Conservation (phyloP, 2,888 invertebrate species). For the Latrodectus elegans region DNA sequence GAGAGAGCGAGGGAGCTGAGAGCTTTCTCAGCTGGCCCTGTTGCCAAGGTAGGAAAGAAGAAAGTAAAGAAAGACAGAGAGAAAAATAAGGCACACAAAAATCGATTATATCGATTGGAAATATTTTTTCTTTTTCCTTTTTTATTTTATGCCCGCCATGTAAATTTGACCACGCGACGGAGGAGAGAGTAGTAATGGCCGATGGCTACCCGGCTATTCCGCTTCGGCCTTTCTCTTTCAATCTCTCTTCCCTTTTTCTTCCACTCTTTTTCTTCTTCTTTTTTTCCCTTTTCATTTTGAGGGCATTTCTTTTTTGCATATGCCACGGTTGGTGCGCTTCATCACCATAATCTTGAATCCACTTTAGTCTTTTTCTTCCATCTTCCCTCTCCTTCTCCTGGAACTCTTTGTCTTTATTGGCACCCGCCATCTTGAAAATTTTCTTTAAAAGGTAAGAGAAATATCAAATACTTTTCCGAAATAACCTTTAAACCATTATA, state of each 20-base stretch:
- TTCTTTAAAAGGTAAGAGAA: constrained; percentile 39
- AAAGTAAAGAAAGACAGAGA: constrained; percentile 25
- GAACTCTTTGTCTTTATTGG: constrained; percentile 59
- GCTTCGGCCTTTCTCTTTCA: constrained; percentile 6
- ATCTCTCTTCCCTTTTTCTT: constrained; percentile 16
- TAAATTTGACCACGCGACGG: constrained; percentile 68
- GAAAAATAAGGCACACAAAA: constrained; percentile 59
- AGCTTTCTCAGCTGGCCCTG: constrained; percentile 65
- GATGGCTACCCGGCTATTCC: constrained; percentile 56
- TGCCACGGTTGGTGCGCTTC: constrained; percentile 54
- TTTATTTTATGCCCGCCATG: constrained; percentile 67
- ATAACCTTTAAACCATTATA: no score
- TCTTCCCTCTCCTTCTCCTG: constrained; percentile 24
- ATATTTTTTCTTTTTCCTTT: constrained; percentile 53
- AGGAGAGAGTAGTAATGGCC: constrained; percentile 61
- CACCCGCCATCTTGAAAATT: constrained; percentile 61
- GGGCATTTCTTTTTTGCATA: constrained; percentile 67
- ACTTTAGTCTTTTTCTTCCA: constrained; percentile 11
- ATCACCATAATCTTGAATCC: constrained; percentile 68
- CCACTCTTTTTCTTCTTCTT: constrained; percentile 9
- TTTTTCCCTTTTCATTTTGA: constrained; percentile 30
- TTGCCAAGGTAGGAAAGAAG: constrained; percentile 66
- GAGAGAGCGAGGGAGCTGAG: constrained; percentile 46
- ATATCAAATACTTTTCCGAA: neutral
- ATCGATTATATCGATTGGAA: constrained; percentile 68